Base-by-base conservation (phyloP, 2,797 vertebrate species). In the Knipowitschia caucasica region DNA sequence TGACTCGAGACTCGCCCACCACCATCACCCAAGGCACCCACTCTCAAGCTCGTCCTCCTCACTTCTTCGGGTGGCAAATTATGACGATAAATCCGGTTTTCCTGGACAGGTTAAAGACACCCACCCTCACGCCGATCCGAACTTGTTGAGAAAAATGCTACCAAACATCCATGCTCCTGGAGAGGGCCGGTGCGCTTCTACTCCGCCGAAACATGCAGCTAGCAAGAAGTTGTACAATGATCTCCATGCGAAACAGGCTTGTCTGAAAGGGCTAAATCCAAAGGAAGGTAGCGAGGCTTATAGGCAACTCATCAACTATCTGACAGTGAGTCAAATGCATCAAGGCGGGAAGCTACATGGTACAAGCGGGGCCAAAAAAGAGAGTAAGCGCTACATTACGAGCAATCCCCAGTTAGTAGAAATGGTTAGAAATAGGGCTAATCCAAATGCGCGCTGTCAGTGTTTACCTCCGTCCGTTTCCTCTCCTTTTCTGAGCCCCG, bases 121-220 rank as follows among this genome's bases (percentile, higher is more conserved):
- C 56, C 94, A 96, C 72, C 93, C 93, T 50, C 94, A 94, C 51
- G 84, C 92, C 0, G 96, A 98, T 71, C 91, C 92, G 0, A 73
- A 89, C 51, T 93, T 94, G 64, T 92, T 96, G n/a, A 89, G 94
- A 68, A 92, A 94, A 90, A 91, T 92, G 29, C 89, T 95, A 67
- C 94, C 95, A 65, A 92, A 90, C n/a, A 90, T 94, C 75, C 93
- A 97, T 80, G 84, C 80, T 7, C 74, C 93, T 15, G 62, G 87
- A 25, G 95, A 97, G 15, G 85, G 88, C 54, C 89, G 93, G 70
- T 92, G 84, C 79, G 91, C 84, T 80, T 93, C 81, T 8, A 83
- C 84, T 68, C 91, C 81, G 59, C 92, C 85, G 1, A 97, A 96
- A 88, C 95, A 95, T 79, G 89, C 39, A 3, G 67, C 86, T 83